Conservation (phyloP, 2,888 invertebrate genomes). For the Brachyptera putata region DNA sequence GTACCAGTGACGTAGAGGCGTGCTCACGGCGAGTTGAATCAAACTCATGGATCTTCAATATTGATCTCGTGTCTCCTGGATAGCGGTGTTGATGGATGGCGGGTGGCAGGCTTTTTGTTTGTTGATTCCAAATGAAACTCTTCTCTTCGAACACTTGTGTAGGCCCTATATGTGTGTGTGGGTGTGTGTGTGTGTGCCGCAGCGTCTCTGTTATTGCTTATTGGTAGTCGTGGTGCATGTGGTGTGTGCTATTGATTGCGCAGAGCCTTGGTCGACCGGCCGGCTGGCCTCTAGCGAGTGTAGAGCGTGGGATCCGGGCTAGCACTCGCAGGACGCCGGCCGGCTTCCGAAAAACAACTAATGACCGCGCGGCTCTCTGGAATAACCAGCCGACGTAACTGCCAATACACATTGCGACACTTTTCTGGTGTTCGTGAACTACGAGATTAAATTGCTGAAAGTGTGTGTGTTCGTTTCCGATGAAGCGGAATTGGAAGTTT, state of each 20-base stretch:
- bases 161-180: neutral
- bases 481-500: too few relatives aligned
- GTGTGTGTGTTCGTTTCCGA: too few relatives aligned
- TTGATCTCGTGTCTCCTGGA: neutral
- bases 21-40: too few relatives aligned
- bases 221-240: slow-evolving; percentile 18
- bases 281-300: too few relatives aligned
- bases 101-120: slow-evolving; percentile 6
- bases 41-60: too few relatives aligned
- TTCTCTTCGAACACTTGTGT: slow-evolving; percentile 16
- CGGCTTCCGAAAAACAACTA: neutral
- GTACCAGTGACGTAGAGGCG: too few relatives aligned
- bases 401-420: neutral
- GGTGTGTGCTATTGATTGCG: slow-evolving; percentile 7
- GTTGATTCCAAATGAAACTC: slow-evolving; percentile 17
- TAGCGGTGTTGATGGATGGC: slow-evolving; percentile 15
- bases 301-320: too few relatives aligned
- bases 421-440: neutral
- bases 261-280: neutral
- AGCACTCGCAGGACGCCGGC: too few relatives aligned
- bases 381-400: neutral
- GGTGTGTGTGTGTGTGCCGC: too few relatives aligned
- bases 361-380: neutral
- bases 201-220: slow-evolving; percentile 17
- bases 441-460: neutral